Conservation (phyloP, 2,888 invertebrate species). For the Drosophila anceps region DNA sequence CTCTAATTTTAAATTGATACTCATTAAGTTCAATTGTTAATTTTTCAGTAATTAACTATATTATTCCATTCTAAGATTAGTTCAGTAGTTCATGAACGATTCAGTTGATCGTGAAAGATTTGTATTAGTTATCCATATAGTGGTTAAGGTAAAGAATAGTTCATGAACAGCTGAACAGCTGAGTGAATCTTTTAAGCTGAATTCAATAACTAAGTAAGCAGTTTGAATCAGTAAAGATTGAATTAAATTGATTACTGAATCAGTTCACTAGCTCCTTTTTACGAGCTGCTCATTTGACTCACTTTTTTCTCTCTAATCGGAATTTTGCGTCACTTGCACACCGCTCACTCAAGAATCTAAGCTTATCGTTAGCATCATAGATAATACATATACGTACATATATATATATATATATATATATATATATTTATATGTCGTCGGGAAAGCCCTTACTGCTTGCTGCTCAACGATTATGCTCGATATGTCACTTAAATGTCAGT, state of each 20-base stretch:
- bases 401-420: background rate
- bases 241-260: background rate
- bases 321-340: background rate
- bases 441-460: slow-evolving; percentile 33
- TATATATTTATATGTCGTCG: background rate
- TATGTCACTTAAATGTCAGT: slow-evolving; percentile 72
- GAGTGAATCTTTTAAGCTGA: background rate
- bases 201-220: background rate
- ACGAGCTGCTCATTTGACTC: background rate
- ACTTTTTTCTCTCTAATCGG: background rate
- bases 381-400: background rate
- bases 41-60: background rate
- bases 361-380: background rate
- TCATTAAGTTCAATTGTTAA: background rate
- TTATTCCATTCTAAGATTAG: too few species aligned
- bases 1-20: too few species aligned
- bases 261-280: background rate
- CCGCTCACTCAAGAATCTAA: slow-evolving; percentile 19
- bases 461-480: slow-evolving; percentile 63
- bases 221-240: too few species aligned
- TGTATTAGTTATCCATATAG: too few species aligned
- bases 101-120: too few species aligned
- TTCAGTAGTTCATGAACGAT: too few species aligned
- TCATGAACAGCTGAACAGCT: background rate
- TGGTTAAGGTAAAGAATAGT: background rate